Evolutionary conservation across 2,888 invertebrate species (phyloP), one percentile per base, ranked within the genome.

Genomic region (Caenorhabditis wallacei): DNA sequence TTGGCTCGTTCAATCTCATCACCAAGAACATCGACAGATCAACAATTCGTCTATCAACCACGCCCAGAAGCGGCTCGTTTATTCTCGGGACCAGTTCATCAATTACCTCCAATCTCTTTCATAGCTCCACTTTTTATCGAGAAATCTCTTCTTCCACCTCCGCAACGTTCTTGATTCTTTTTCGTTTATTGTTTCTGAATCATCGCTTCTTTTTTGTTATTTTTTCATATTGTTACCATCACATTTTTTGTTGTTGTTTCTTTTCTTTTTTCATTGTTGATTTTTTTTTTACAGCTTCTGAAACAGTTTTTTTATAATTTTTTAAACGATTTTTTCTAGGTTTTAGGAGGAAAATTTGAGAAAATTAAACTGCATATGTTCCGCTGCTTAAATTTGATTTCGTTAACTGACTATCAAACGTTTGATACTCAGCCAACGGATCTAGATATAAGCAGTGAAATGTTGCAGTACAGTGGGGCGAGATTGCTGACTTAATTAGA

Each of bases 101-200:
- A 87, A 7, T 80, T 90, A n/a, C 87, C 89, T 16, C 89, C 89
- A 18, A 80, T 90, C 35, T 82, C 88, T 7, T 82, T 85, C 53
- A 80, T 90, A 20, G 89, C 89, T 1, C 88, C 87, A 8, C 46
- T 85, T 13, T 88, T 88, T 66, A 85, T 88, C 40, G 76, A 84
- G 30, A 86, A 84, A 40, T 86, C 87, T 35, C 59, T 88, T 13
- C 74, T 84, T 13, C 87, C 87, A 16, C 82, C 85, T 20, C 63
- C 68, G 13, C 16, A 57, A 1, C 71, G 72, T 30, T 30, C 22
- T 11, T 40, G 63, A 35, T 37, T 40, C 26, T 40, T n/a, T n/a
- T 69, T 20, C 10, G 37, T 11, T 20, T 20, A 22, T 30, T 16
- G 11, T 11, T 30, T 46, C 46, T 56, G 43, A 46, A 24, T 48